Conservation (phyloP, 2,113 vertebrate genomes). For the Lontra canadensis region DNA sequence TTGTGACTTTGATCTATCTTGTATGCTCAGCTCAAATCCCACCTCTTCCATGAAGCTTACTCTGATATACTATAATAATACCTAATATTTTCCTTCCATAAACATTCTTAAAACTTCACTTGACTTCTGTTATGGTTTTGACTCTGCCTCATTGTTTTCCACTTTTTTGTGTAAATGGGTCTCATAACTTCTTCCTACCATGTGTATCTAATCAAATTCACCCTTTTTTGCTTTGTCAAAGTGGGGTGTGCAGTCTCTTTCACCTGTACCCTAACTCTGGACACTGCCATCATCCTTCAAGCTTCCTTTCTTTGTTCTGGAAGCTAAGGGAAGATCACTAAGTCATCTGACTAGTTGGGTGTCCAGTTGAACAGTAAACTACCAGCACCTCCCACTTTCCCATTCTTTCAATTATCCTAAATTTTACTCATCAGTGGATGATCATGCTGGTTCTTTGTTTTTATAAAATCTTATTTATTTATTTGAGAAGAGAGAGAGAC, state of each 20-base stretch:
- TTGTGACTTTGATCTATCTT: neutral
- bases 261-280: neutral
- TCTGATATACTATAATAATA: neutral
- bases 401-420: neutral
- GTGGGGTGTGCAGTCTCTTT: neutral
- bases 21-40: neutral
- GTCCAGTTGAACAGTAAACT: neutral
- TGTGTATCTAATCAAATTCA: neutral
- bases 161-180: neutral
- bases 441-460: neutral
- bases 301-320: neutral
- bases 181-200: neutral
- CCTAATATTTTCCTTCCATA: neutral
- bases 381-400: neutral
- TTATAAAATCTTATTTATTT: too few species aligned
- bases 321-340: neutral
- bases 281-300: neutral
- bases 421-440: neutral
- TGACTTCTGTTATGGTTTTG: neutral
- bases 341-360: neutral
- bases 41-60: neutral
- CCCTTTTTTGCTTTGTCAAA: neutral
- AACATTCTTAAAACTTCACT: neutral
- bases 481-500: too few species aligned
- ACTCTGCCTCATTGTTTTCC: neutral